These are phyloP conservation scores for Ganaspis sp. DNA, from an alignment of 1,140 invertebrate genomes.

Conservation along the genomic window DNA sequence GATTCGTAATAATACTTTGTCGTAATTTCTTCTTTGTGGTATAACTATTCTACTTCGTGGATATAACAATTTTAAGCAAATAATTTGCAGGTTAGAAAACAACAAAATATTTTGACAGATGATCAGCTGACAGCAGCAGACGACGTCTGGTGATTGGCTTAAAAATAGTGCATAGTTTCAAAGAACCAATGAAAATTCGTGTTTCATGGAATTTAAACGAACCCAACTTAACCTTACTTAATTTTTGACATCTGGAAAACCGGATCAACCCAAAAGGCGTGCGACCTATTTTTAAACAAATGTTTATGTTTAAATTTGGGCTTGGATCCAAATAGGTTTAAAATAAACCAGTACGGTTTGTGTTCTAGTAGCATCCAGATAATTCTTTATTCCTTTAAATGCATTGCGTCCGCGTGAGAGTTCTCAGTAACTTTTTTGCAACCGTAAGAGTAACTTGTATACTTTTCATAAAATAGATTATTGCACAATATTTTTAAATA, in stretches of 20 bases:
- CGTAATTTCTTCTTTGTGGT: too few species aligned
- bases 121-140: background rate
- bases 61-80: background rate
- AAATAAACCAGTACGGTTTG: slow-evolving; percentile 50
- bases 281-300: slow-evolving; percentile 41
- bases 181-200: background rate
- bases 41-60: too few species aligned
- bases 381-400: slow-evolving; percentile 49
- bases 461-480: background rate
- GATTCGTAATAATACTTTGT: too few species aligned
- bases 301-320: slow-evolving; percentile 35
- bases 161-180: background rate
- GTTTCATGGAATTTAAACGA: background rate
- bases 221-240: slow-evolving; percentile 3
- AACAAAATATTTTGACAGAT: background rate
- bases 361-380: slow-evolving; percentile 51
- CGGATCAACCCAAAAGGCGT: background rate
- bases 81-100: background rate
- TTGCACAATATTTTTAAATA: background rate
- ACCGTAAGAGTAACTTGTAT: background rate
- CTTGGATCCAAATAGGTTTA: slow-evolving; percentile 42
- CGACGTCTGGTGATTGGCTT: background rate
- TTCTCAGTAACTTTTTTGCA: slow-evolving; percentile 38
- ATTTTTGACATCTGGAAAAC: background rate
- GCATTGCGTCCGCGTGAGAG: background rate